Conservation (phyloP, 1,140 invertebrate species). For the Heliconius melpomene region DNA sequence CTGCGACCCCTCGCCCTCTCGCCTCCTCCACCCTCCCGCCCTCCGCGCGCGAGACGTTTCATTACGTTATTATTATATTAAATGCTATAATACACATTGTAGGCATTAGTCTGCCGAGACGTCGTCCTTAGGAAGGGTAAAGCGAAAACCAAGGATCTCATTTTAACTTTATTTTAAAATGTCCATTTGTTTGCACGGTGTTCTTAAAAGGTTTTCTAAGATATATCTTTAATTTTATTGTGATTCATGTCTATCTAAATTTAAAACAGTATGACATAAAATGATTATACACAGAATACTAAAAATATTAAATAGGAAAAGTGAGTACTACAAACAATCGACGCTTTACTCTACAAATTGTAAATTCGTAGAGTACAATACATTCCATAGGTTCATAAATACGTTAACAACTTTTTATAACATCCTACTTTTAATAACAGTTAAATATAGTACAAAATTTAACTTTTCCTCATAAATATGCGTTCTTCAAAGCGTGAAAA, state of each 20-base stretch:
- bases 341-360: too few relatives aligned
- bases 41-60: constrained; percentile 71
- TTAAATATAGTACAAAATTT: neutral
- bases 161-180: constrained; percentile 4
- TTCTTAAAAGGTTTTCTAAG: neutral
- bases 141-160: constrained; percentile 48
- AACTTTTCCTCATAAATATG: constrained; percentile 15
- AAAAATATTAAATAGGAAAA: too few relatives aligned
- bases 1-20: constrained; percentile 38
- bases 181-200: neutral
- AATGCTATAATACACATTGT: constrained; percentile 80
- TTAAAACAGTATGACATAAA: neutral
- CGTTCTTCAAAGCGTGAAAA: constrained; percentile 16
- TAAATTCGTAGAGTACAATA: too few relatives aligned
- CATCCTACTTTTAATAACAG: too few relatives aligned
- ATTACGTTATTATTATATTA: constrained; percentile 81
- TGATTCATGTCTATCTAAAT: neutral
- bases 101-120: constrained; percentile 72
- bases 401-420: too few relatives aligned
- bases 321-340: too few relatives aligned
- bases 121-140: constrained; percentile 64
- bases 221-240: neutral
- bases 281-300: too few relatives aligned
- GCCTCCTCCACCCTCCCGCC: constrained; percentile 34
- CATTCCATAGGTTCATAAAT: too few relatives aligned